Percentiles rank a stretch among this genome's conserved stretches.
phyloP scores from a whole-genome alignment of 2,113 vertebrate genomes.

The Propithecus coquereli region DNA sequence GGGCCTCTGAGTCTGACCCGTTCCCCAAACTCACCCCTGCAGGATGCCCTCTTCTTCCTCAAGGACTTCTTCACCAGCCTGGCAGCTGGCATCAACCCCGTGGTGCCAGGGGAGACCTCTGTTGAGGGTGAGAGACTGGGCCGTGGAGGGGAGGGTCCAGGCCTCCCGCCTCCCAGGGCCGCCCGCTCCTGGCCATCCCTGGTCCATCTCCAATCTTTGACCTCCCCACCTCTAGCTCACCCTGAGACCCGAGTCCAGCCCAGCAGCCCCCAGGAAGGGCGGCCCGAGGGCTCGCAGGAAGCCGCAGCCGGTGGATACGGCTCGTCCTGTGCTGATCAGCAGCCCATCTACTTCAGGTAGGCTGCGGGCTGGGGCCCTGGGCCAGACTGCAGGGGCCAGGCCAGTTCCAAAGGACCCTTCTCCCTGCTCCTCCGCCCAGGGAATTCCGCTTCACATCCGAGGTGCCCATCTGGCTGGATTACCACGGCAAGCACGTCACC shows the following conservation, averaged over 20 bases:
- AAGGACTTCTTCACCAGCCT: conserved; percentile 93
- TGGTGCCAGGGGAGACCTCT: conserved; percentile 85
- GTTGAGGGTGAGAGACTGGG: conserved; percentile 83
- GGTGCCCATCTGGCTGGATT: conserved; percentile 95
- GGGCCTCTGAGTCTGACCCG: neutral
- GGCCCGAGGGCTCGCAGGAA: conserved; percentile 82
- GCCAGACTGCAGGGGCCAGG: neutral
- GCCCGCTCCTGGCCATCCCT: neutral
- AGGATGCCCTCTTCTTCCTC: conserved; percentile 95
- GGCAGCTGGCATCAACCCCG: conserved; percentile 87
- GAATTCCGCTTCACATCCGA: conserved; percentile 95
- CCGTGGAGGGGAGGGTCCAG: accelerated
- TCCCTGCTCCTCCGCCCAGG: conserved; percentile 63
- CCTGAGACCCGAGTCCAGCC: neutral
- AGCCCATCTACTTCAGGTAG: conserved; percentile 94
- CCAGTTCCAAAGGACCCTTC: neutral
- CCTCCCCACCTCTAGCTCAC: neutral
- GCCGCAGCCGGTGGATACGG: conserved; percentile 84
- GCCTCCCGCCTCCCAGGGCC: neutral
- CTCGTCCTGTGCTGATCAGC: conserved; percentile 86
- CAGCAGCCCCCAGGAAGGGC: conserved; percentile 54
- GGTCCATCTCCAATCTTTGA: neutral
- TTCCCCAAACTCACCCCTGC: neutral
- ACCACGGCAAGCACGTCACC: conserved; percentile 92
- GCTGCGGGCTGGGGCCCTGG: accelerated